These are phyloP conservation scores for Phortica okadai DNA, from an alignment of 2,888 invertebrate genomes.

Conservation along the genomic window DNA sequence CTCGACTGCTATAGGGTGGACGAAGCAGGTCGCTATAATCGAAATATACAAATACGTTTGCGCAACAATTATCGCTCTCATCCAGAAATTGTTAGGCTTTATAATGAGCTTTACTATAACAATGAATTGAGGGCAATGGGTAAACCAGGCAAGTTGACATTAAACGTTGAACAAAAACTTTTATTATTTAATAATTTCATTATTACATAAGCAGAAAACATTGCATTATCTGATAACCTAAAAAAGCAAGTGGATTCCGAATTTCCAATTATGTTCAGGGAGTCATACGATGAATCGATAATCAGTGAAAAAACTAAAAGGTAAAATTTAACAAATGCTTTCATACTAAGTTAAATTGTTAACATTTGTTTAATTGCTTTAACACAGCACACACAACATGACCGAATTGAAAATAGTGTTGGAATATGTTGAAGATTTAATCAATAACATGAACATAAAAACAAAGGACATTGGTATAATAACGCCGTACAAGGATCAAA, in stretches of 20 bases:
- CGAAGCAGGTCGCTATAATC: conserved; percentile 75
- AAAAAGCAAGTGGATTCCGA: conserved; percentile 75
- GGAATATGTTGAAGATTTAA: conserved; percentile 79
- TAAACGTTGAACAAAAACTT: not conserved
- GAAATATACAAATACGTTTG: conserved; percentile 84
- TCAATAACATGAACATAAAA: conserved; percentile 77
- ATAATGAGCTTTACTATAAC: conserved; percentile 85
- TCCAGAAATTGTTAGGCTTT: conserved; percentile 80
- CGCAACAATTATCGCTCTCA: conserved; percentile 86
- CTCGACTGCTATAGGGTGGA: conserved; percentile 74
- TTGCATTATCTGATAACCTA: conserved; percentile 68
- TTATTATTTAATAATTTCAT: not conserved
- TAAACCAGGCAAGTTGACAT: conserved; percentile 41
- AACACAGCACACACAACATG: conserved; percentile 79
- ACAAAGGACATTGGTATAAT: conserved; percentile 80
- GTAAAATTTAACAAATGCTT: conserved; percentile 52
- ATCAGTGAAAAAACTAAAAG: conserved; percentile 50
- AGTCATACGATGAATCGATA: conserved; percentile 77
- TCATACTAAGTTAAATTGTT: not conserved
- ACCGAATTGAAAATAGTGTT: conserved; percentile 80
- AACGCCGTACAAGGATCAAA: conserved; percentile 79
- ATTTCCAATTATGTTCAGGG: conserved; percentile 79
- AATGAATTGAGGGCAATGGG: conserved; percentile 78
- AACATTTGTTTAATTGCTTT: not conserved
- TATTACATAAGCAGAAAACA: conserved; percentile 50